phyloP scores from a whole-genome alignment of 2,797 vertebrate species.

The Notoglanidium macrostoma region DNA sequence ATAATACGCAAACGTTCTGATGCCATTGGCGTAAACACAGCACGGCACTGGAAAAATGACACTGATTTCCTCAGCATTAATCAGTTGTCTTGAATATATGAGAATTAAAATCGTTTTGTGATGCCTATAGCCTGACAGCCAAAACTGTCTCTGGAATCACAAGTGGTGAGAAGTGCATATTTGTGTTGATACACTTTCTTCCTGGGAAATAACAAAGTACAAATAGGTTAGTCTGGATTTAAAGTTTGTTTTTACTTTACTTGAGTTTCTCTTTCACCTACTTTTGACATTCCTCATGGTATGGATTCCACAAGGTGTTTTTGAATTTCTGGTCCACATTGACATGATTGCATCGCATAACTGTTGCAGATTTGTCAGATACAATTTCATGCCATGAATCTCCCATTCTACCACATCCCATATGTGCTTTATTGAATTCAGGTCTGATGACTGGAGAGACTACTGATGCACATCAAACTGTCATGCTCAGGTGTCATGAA shows the following conservation, averaged over 20 bases:
- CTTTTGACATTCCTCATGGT: not conserved
- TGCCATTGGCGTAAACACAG: conserved; percentile 33
- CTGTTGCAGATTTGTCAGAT: not conserved
- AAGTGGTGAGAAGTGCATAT: not conserved
- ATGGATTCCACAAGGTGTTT: not conserved
- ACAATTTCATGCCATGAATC: not conserved
- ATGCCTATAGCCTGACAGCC: not conserved
- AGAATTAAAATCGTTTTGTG: conserved; percentile 21
- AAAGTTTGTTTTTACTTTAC: not conserved
- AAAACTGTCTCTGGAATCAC: not conserved
- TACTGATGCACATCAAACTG: not conserved
- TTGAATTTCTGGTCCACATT: not conserved
- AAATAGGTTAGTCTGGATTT: not conserved
- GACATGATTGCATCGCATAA: not conserved
- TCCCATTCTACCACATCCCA: not conserved
- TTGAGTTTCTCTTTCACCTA: not conserved
- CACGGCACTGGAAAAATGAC: conserved; percentile 9
- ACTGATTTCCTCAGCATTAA: conserved; percentile 33
- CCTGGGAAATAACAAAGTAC: not conserved
- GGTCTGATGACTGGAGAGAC: not conserved
- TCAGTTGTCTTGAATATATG: conserved; percentile 7
- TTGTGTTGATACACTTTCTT: not conserved
- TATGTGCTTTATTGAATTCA: not conserved
- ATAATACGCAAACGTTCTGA: conserved; percentile 38
- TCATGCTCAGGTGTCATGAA: not conserved